These are phyloP conservation scores for Beroe ovata DNA, from an alignment of 37 sponge, comb jelly and placozoan genomes.

Conservation along the genomic window DNA sequence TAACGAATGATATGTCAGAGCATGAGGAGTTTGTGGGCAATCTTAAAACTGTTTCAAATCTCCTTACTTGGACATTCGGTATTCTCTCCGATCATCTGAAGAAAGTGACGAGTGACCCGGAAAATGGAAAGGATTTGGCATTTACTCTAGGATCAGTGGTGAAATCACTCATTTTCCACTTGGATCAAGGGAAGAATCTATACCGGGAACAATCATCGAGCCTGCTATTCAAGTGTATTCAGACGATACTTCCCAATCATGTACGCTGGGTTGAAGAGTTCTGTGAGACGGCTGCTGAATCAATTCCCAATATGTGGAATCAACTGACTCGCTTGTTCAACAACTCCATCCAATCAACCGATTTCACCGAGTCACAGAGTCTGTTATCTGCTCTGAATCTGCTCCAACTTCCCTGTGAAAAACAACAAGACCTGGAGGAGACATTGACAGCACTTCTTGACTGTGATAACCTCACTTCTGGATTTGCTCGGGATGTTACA, in stretches of 20 bases:
- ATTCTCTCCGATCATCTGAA: constrained; percentile 40
- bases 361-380: neutral
- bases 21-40: constrained; percentile 34
- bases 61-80: constrained; percentile 28
- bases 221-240: neutral
- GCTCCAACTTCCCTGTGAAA: neutral
- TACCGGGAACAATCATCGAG: neutral
- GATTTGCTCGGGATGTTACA: neutral
- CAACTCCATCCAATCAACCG: neutral
- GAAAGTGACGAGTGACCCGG: neutral
- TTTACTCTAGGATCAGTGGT: constrained; percentile 8
- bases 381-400: neutral
- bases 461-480: neutral
- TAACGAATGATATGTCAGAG: constrained; percentile 3
- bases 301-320: neutral
- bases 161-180: neutral
- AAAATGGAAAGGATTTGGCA: neutral
- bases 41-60: constrained; percentile 16
- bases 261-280: neutral
- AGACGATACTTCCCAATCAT: neutral
- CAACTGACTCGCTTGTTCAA: neutral
- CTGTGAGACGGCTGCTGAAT: neutral
- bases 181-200: neutral
- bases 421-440: neutral
- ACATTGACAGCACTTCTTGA: neutral